Conservation (phyloP, 2,113 vertebrate genomes). For the Heliornis fulica region DNA sequence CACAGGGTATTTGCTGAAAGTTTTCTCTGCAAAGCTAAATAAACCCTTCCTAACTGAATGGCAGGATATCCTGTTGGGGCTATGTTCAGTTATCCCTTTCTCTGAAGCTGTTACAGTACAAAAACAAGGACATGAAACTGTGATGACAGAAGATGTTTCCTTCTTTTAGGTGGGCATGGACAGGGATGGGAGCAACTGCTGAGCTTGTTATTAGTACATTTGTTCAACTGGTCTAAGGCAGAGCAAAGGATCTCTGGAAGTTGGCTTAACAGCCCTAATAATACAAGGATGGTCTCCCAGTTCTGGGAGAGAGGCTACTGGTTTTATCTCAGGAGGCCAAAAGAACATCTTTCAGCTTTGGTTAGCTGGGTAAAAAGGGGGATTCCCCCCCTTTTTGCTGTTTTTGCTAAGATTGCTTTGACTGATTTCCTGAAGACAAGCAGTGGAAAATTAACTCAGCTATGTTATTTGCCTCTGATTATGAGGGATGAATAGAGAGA, state of each 20-base stretch:
- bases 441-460: not conserved
- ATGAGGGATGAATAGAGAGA: not conserved
- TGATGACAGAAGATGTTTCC: not conserved
- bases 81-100: not conserved
- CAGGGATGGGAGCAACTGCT: not conserved
- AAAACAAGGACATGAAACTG: not conserved
- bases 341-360: not conserved
- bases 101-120: constrained; percentile 31
- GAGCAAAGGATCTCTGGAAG: not conserved
- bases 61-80: constrained; percentile 76
- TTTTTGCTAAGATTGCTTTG: not conserved
- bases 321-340: not conserved
- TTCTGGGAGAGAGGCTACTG: not conserved
- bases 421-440: not conserved
- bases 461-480: not conserved
- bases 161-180: not conserved
- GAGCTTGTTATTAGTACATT: not conserved
- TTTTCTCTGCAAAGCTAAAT: constrained; percentile 21
- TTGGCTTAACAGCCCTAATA: not conserved
- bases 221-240: not conserved
- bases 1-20: not conserved
- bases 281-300: not conserved
- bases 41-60: constrained; percentile 58
- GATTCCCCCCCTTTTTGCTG: not conserved
- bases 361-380: not conserved